Conservation (phyloP, 2,113 vertebrate genomes). For the Nibea albiflora region DNA sequence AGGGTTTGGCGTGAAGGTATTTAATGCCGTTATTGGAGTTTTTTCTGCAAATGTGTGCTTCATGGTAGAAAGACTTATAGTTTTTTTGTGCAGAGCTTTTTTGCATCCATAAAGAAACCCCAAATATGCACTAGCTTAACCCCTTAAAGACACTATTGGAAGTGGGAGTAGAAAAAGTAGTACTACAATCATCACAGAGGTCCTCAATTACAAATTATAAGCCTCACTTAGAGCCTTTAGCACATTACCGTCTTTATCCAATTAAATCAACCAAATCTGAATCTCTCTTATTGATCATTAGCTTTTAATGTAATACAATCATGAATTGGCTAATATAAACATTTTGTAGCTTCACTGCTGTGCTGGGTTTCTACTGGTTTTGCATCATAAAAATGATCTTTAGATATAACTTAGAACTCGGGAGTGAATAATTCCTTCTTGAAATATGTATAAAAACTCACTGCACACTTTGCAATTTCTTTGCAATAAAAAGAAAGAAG, state of each 20-base stretch:
- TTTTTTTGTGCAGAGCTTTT: conserved; percentile 8
- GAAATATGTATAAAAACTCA: conserved; percentile 12
- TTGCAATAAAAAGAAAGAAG: conserved; percentile 16
- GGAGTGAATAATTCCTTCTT: neutral
- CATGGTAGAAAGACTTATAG: conserved; percentile 20
- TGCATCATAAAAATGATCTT: conserved; percentile 9
- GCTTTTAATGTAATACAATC: neutral
- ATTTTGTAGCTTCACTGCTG: neutral
- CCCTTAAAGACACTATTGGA: conserved; percentile 17
- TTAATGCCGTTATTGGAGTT: conserved; percentile 33
- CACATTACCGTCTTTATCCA: neutral
- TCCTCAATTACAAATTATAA: conserved; percentile 32
- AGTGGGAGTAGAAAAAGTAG: neutral
- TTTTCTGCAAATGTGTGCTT: conserved; percentile 43
- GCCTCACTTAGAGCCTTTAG: conserved; percentile 19
- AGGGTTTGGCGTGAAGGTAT: conserved; percentile 29
- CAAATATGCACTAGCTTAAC: conserved; percentile 18
- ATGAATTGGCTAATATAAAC: conserved; percentile 1
- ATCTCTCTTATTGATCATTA: conserved; percentile 1
- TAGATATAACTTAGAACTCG: conserved; percentile 4
- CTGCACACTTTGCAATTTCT: conserved; percentile 19
- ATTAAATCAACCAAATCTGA: conserved; percentile 4
- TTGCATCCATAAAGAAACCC: conserved; percentile 5
- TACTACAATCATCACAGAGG: neutral
- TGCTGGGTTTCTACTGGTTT: neutral